Evolutionary conservation across 1,140 invertebrate genomes (phyloP).

Genomic region (Atta cephalotes): DNA sequence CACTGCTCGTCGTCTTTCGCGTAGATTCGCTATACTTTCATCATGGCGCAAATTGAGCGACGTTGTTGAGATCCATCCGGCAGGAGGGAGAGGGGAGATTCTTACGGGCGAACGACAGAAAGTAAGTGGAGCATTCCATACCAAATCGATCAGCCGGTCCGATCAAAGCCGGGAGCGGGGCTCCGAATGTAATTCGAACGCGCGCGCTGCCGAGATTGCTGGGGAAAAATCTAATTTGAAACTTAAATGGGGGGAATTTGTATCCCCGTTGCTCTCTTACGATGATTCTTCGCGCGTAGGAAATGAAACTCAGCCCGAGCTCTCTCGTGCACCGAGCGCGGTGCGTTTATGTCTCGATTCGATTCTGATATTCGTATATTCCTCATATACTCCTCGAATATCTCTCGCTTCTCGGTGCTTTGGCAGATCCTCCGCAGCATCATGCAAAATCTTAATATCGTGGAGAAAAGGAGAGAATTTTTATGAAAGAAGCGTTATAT

Average conservation of each 20-base stretch:
- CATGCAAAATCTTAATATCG: conserved; percentile 27
- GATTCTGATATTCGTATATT: conserved; percentile 50
- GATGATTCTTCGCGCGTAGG: conserved; percentile 70
- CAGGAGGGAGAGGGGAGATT: neutral
- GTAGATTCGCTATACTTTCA: conserved; percentile 59
- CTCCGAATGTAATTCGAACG: conserved; percentile 67
- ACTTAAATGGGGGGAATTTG: conserved; percentile 75
- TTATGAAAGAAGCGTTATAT: conserved; percentile 16
- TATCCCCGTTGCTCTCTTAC: conserved; percentile 73
- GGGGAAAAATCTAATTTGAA: conserved; percentile 77
- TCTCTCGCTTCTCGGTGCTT: conserved; percentile 12
- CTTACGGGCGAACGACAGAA: conserved; percentile 62
- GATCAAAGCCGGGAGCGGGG: conserved; percentile 69
- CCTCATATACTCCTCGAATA: conserved; percentile 5
- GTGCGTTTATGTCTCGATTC: conserved; percentile 49
- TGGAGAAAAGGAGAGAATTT: neutral
- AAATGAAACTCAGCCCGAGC: conserved; percentile 67
- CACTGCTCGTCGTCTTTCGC: neutral
- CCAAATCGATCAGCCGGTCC: conserved; percentile 76
- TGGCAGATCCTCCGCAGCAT: conserved; percentile 10
- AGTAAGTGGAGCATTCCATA: conserved; percentile 74
- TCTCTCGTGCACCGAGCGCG: neutral
- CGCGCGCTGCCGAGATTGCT: conserved; percentile 64
- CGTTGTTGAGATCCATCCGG: conserved; percentile 64
- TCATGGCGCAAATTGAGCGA: conserved; percentile 72